Conservation (phyloP, 2,888 invertebrate genomes). For the Agrotis segetum region DNA sequence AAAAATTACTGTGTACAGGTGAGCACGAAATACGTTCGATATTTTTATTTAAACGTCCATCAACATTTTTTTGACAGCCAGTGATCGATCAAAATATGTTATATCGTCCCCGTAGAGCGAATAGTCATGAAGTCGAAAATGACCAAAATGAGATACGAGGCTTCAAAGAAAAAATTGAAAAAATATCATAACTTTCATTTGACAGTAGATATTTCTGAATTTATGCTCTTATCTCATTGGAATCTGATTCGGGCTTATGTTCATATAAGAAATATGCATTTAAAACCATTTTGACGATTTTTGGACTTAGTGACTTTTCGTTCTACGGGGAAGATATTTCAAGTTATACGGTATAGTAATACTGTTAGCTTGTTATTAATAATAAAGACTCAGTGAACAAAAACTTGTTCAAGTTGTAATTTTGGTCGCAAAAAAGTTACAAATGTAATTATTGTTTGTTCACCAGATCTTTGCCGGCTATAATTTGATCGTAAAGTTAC, state of each 20-base stretch:
- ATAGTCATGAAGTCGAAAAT: too few species aligned
- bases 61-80: accelerated
- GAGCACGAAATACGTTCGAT: constrained; percentile 9
- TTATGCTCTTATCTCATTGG: too few species aligned
- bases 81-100: background rate
- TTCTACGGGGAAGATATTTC: too few species aligned
- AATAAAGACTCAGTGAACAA: constrained; percentile 1
- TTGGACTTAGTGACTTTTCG: too few species aligned
- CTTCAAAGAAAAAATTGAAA: too few species aligned
- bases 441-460: constrained; percentile 1
- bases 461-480: constrained; percentile 25
- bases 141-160: too few species aligned
- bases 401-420: constrained; percentile 1
- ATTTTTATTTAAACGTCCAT: background rate
- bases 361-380: background rate
- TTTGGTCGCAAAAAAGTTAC: constrained; percentile 24
- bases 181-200: too few species aligned
- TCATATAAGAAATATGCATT: too few species aligned
- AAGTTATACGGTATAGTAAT: background rate
- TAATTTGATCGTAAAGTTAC: constrained; percentile 23
- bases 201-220: too few species aligned
- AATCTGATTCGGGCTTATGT: too few species aligned
- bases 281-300: too few species aligned
- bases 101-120: too few species aligned
- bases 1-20: constrained; percentile 27